Base-by-base conservation (phyloP, 2,888 invertebrate species). In the Eilema griseolum region DNA sequence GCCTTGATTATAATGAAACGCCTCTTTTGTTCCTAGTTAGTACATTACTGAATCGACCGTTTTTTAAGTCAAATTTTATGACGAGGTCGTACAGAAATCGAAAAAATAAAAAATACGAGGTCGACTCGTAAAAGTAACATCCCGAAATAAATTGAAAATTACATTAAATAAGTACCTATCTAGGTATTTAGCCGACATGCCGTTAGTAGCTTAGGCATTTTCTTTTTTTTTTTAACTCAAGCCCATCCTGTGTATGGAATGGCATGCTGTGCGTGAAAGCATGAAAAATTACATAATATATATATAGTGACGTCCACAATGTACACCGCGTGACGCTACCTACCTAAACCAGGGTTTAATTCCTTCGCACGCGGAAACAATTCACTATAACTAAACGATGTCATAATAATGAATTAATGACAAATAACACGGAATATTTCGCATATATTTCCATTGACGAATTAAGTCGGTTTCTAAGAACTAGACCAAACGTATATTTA, bases 371-470 rank as follows among this genome's bases (percentile, higher is more conserved):
- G 20, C 31, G 31, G 61, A 61, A 61, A 61, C n/a, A n/a, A 61
- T 61, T 59, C 28, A 61, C n/a, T n/a, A 20, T 31, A 31, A 33
- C 4, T 61, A 11, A 33, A n/a, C 52, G 10, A n/a, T 52, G 52
- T 61, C 33, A 23, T 23, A 14, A 33, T 5, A 23, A 33, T 4
- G 23, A 23, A 14, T 23, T 5, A 23, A 33, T 4, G 23, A 23
- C 37, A 37, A 31, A 10, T 23, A 31, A 61, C 7, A 33, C 20
- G 14, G 23, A 16, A 52, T 52, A 28, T 52, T n/a, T n/a, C 12
- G 52, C 31, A 56, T 31, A 67, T 16, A 61, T 66, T 66, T 60
- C 41, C 66, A 41, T 60, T 60, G 41, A 60, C 23, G 8, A 60
- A 41, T 28, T 12, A 59, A n/a, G 33, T 46, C 12, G 14, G 14